Base-by-base conservation (phyloP, 2,113 vertebrate genomes). In the Trogon surrucura region DNA sequence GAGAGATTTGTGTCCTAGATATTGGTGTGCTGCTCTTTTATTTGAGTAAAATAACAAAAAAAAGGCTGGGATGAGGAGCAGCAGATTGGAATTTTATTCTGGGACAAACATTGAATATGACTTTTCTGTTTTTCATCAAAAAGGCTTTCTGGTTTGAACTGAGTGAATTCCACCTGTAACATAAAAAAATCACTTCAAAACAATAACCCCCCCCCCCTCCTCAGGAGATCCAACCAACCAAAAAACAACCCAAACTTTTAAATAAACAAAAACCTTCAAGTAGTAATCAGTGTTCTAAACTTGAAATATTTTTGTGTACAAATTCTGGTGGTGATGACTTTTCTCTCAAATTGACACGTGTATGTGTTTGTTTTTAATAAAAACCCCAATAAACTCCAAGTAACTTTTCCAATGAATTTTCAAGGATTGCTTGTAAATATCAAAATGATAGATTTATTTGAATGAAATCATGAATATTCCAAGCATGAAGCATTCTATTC, bases 381-480 rank as follows among this genome's bases (percentile, higher is more conserved):
- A 58, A 50, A 45, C 30, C 10, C 16, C 4, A n/a, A 45, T 4
- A 67, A 60, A 4, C 3, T 5, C 7, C 22, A 51, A 90, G 22
- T 66, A 67, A 38, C 66, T 71, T 89, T 93, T 75, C 4, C 12
- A 47, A 57, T 86, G 90, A 92, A 34, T 87, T 84, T 96, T 89
- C 56, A 79, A 64, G 32, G 19, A 32, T 81, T 81, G 13, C 62
- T 90, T 94, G 16, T 80, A 77, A 88, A 71, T 85, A 91, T 64
- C 34, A 77, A 69, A 51, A 83, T 78, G 58, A 95, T 47, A 51
- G n/a, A 58, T 89, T 88, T 86, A 36, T 80, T 45, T 87, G 77
- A 92, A 95, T 70, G 62, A 94, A 89, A 27, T 80, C 22, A 94
- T 96, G 48, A 94, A 91, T 96, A 93, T 94, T 94, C 36, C 12